Evolutionary conservation across 37 sponge, comb jelly and placozoan species (phyloP).

Genomic region (Spongilla lacustris): DNA sequence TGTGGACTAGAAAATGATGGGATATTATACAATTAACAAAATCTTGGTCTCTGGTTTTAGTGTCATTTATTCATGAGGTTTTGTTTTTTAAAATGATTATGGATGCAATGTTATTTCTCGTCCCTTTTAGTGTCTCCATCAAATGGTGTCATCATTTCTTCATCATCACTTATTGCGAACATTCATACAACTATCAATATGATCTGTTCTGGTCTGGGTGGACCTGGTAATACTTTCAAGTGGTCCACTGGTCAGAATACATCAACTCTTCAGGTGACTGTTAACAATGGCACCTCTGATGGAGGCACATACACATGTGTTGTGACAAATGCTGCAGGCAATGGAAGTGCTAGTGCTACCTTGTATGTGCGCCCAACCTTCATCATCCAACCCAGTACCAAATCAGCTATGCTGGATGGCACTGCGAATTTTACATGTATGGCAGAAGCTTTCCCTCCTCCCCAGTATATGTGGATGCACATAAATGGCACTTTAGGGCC

Average conservation of each 20-base stretch:
- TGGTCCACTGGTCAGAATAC: slow-evolving; percentile 40
- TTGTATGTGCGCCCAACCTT: slow-evolving; percentile 32
- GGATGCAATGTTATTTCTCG: not conserved
- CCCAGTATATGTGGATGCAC: slow-evolving; percentile 23
- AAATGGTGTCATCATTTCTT: not conserved
- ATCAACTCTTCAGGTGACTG: no score
- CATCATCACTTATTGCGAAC: no score
- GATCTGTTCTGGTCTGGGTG: slow-evolving; percentile 54
- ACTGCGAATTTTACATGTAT: slow-evolving; percentile 29
- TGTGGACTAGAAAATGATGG: no score
- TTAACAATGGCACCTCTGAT: not conserved
- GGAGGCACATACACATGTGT: slow-evolving; percentile 73
- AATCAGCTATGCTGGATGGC: not conserved
- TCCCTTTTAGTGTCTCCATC: not conserved
- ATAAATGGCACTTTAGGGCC: not conserved
- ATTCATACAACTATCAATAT: no score
- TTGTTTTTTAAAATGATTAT: no score
- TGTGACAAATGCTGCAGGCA: slow-evolving; percentile 70
- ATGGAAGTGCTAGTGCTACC: slow-evolving; percentile 5
- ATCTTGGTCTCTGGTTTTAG: no score
- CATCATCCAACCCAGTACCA: slow-evolving; percentile 1
- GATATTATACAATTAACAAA: no score
- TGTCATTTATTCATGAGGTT: no score
- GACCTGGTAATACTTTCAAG: slow-evolving; percentile 27
- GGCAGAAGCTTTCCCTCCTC: slow-evolving; percentile 48